Evolutionary conservation across 2,113 vertebrate genomes (phyloP).

Genomic region (Thamnophis sirtalis): DNA sequence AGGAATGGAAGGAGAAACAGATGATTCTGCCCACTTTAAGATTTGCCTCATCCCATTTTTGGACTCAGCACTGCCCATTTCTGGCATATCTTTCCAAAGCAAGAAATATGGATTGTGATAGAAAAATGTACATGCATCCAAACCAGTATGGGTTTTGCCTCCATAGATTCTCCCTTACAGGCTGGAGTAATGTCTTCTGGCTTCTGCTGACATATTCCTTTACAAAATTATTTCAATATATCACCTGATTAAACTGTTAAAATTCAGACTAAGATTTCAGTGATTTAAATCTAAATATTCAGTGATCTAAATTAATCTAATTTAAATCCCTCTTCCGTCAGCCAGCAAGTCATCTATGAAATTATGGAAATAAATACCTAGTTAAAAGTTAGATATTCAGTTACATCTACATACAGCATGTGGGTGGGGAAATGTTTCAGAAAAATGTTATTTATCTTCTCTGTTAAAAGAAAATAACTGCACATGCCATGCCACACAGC

Average conservation of each 20-base stretch:
- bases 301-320: not conserved
- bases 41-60: not conserved
- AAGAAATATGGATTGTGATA: not conserved
- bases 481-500: not conserved
- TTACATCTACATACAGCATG: not conserved
- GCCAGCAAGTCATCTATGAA: not conserved
- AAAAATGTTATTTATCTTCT: not conserved
- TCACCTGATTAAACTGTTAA: not conserved
- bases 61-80: not conserved
- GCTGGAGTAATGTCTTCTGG: not conserved
- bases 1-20: not conserved
- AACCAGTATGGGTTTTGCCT: too few relatives aligned
- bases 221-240: not conserved
- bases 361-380: not conserved
- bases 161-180: not conserved
- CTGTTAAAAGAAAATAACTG: not conserved
- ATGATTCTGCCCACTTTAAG: not conserved
- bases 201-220: not conserved
- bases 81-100: not conserved
- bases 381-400: not conserved
- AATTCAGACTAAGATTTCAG: not conserved
- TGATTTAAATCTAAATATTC: not conserved
- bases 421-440: not conserved
- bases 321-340: not conserved
- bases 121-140: not conserved